Evolutionary conservation across 2,888 invertebrate species (phyloP).

Genomic region (Cancer borealis): DNA sequence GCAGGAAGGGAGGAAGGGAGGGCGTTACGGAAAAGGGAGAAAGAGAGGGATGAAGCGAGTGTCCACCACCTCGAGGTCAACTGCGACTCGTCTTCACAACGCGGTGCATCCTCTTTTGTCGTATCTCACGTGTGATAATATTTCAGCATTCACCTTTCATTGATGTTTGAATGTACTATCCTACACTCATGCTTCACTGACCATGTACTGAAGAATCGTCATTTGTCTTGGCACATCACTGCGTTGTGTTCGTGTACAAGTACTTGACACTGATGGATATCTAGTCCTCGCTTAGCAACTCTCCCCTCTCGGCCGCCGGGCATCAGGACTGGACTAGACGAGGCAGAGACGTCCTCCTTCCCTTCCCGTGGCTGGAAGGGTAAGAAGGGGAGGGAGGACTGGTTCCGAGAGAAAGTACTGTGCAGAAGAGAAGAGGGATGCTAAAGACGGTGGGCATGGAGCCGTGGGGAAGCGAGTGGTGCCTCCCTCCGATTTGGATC

Average conservation of each 20-base stretch:
- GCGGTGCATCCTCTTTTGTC: background rate
- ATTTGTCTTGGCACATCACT: conserved; percentile 8
- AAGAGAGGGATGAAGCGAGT: background rate
- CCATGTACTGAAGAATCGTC: background rate
- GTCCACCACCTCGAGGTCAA: conserved; percentile 10
- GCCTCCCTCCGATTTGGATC: conserved; percentile 25
- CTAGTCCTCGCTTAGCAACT: conserved; percentile 32
- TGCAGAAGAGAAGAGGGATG: background rate
- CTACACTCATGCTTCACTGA: background rate
- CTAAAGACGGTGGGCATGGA: background rate
- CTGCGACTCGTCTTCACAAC: background rate
- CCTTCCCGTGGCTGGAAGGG: conserved; percentile 1
- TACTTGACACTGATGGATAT: conserved; percentile 38
- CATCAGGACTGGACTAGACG: conserved; percentile 3
- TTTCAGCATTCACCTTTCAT: background rate
- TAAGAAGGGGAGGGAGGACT: conserved; percentile 9
- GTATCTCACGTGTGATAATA: background rate
- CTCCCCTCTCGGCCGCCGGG: conserved; percentile 24
- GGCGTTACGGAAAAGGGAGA: background rate
- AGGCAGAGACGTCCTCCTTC: background rate
- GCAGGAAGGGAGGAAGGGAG: background rate
- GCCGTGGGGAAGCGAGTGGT: background rate
- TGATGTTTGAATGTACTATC: background rate
- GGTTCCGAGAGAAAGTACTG: conserved; percentile 38
- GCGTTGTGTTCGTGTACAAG: background rate